Percentiles rank a stretch among this genome's conserved stretches.
Evolutionary conservation across 2,797 vertebrate species (phyloP).

Genomic region (Sebastes diaconus): DNA sequence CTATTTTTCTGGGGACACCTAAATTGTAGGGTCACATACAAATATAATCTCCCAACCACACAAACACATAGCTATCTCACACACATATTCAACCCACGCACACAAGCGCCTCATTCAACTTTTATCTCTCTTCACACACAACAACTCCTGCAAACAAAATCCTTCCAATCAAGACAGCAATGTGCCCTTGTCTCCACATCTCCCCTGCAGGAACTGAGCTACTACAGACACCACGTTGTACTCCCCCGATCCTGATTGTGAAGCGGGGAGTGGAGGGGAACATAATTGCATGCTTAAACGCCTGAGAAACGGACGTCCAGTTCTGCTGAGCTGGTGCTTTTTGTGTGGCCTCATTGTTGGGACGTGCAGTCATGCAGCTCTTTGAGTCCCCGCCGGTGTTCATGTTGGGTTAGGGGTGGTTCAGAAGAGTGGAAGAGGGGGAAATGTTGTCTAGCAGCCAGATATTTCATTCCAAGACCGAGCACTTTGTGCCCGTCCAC

Average conservation of each 20-base stretch:
- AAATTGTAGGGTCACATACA: neutral
- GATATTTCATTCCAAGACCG: conserved; percentile 70
- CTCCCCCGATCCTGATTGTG: conserved; percentile 62
- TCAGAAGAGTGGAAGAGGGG: conserved; percentile 63
- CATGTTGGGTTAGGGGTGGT: conserved; percentile 68
- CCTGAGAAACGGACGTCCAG: conserved; percentile 79
- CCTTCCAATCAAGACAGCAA: conserved; percentile 33
- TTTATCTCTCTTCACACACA: conserved; percentile 30
- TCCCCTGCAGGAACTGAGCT: conserved; percentile 34
- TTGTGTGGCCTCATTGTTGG: conserved; percentile 83
- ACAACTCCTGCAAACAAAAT: conserved; percentile 32
- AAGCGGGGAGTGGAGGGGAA: conserved; percentile 67
- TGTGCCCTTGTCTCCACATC: conserved; percentile 40
- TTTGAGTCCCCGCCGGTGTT: conserved; percentile 69
- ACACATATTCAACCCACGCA: neutral
- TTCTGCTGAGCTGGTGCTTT: conserved; percentile 82
- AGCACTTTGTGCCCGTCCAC: conserved; percentile 58
- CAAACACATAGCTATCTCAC: neutral
- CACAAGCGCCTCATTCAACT: conserved; percentile 6
- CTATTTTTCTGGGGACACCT: neutral
- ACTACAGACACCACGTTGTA: conserved; percentile 64
- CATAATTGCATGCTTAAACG: conserved; percentile 81
- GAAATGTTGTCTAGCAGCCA: conserved; percentile 64
- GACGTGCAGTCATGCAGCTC: conserved; percentile 82
- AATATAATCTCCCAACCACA: neutral